Evolutionary conservation across 2,888 invertebrate species (phyloP).

Genomic region (Philopedon plagiatum): DNA sequence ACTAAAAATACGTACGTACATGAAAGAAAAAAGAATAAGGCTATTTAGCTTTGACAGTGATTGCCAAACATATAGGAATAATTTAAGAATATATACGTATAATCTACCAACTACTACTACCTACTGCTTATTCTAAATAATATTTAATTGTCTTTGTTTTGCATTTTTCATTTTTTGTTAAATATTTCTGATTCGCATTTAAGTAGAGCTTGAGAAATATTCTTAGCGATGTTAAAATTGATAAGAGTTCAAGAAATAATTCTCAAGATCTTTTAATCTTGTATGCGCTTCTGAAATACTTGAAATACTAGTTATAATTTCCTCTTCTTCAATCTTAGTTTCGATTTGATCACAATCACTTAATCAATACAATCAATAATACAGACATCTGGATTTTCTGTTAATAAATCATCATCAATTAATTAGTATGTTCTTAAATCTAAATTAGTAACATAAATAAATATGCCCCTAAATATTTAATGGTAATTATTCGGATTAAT

Average conservation of each 20-base stretch:
- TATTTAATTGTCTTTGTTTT: background rate
- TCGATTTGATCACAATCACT: background rate
- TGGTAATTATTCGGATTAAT: too few species aligned
- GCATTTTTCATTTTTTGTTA: background rate
- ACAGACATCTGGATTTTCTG: background rate
- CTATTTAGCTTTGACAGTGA: too few species aligned
- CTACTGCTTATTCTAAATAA: background rate
- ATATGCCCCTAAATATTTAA: too few species aligned
- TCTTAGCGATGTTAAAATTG: background rate
- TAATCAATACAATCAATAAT: too few species aligned
- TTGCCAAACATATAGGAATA: too few species aligned
- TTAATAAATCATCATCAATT: background rate
- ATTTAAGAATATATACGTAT: too few species aligned
- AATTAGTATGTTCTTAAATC: background rate
- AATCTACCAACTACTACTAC: background rate
- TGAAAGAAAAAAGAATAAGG: too few species aligned
- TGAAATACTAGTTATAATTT: background rate
- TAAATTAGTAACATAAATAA: constrained; percentile 1
- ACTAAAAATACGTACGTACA: too few species aligned
- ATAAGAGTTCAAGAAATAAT: background rate
- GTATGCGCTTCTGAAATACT: background rate
- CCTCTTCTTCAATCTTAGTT: background rate
- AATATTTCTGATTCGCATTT: too few species aligned
- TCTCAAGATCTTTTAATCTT: background rate
- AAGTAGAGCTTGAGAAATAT: too few species aligned